Percentiles rank a stretch among this genome's conserved stretches.
These are phyloP conservation scores for Octodon degus DNA, from an alignment of 2,113 vertebrate genomes.

Conservation along the genomic window DNA sequence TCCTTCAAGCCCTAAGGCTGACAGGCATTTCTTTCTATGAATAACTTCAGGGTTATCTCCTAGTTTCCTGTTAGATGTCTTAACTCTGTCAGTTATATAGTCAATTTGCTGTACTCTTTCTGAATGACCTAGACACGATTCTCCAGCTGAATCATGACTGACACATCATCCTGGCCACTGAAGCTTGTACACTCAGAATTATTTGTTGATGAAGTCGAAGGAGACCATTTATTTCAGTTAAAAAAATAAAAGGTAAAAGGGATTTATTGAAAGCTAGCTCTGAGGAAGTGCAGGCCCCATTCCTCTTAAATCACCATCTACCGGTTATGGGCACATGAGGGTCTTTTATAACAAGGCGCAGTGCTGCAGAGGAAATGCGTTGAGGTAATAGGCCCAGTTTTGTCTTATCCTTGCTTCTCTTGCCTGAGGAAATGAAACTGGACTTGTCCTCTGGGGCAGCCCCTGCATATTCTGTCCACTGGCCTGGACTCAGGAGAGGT, in stretches of 20 bases:
- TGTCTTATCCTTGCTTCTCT: background rate
- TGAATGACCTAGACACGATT: background rate
- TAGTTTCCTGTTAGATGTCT: background rate
- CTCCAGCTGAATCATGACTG: background rate
- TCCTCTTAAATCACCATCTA: background rate
- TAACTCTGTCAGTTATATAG: background rate
- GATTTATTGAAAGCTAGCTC: background rate
- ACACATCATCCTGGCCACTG: background rate
- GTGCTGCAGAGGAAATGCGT: background rate
- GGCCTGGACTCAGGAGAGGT: background rate
- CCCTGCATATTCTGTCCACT: background rate
- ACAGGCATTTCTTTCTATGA: conserved; percentile 12
- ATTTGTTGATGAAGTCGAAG: background rate
- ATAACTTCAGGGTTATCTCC: conserved; percentile 22
- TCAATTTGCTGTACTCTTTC: background rate
- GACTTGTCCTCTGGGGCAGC: background rate
- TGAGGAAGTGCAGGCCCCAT: background rate
- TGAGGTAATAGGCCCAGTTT: background rate
- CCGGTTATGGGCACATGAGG: background rate
- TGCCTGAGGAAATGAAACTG: background rate
- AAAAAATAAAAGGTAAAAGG: background rate
- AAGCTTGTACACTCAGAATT: background rate
- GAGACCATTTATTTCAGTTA: background rate
- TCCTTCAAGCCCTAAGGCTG: background rate
- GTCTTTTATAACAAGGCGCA: background rate